Evolutionary conservation across 1,140 invertebrate species (phyloP), one percentile per base, ranked within the genome.

Genomic region (Druon quercuslanigerum): DNA sequence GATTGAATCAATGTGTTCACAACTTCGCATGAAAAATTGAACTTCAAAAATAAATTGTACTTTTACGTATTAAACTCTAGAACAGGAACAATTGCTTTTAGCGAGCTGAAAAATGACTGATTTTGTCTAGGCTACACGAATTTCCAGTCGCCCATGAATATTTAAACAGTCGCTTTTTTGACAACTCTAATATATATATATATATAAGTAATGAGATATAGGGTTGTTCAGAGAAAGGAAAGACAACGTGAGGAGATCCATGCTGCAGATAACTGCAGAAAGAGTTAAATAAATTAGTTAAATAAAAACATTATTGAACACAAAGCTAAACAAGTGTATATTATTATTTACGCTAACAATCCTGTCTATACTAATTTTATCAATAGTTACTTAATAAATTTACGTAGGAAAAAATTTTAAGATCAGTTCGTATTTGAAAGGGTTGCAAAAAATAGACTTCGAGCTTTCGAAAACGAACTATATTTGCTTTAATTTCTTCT

Each of bases 361-460:
- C 33, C 57, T 60, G 40, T 60, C 12, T 12, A 33, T 57, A n/a
- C n/a, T n/a, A 57, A 71, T 70, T 19, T 77, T 52, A n/a, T 52
- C 52, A 33, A 17, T 19, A 33, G 46, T 73, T 12, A 70, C 51
- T 73, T 54, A 60, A 60, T 13, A 60, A 60, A 40, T 60, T 60
- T 13, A 60, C 33, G 25, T 25, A 60, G 25, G 33, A 33, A 11
- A 14, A 60, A 60, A 33, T 13, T 33, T 60, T 6, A 14, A 25
- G 11, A 60, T 60, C 12, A 13, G 52, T 17, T 17, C 14, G 16
- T 4, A 3, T 14, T 54, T 14, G 16, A 54, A 54, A 8, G 16
- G 13, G 1, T 54, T 13, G 16, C 0, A 40, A 40, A 40, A 40
- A 40, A 40, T 9, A 5, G 40, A 25, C 25, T 52, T n/a, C n/a